phyloP scores from a whole-genome alignment of 2,888 invertebrate species.

The Drosophila heteroneura region DNA sequence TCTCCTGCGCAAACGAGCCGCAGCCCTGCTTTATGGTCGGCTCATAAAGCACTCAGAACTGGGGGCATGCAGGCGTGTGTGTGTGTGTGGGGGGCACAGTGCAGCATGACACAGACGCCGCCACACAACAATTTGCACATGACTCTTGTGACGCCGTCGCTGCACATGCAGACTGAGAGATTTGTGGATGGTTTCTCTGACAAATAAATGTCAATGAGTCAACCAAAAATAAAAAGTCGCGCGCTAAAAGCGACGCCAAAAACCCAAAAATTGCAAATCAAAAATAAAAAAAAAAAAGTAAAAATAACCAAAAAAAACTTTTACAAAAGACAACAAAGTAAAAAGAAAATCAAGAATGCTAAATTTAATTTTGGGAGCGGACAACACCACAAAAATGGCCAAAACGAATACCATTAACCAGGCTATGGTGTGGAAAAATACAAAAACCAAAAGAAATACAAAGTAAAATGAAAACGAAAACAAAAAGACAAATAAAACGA shows the following conservation, averaged over 20 bases:
- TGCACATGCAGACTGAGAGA: constrained; percentile 6
- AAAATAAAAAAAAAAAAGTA: constrained; percentile 3
- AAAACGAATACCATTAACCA: constrained; percentile 45
- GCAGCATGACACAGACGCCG: constrained; percentile 37
- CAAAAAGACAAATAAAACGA: constrained; percentile 53
- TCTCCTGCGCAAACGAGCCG: constrained; percentile 33
- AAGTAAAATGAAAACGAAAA: constrained; percentile 5
- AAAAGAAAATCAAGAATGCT: constrained; percentile 34
- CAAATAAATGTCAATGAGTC: constrained; percentile 67
- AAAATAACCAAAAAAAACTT: constrained; percentile 11
- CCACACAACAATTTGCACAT: constrained; percentile 41
- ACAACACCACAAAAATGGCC: constrained; percentile 23
- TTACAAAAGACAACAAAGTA: constrained; percentile 7
- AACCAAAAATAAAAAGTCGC: constrained; percentile 47
- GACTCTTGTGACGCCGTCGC: constrained; percentile 38
- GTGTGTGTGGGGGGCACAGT: constrained; percentile 1
- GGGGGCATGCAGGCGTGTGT: background rate
- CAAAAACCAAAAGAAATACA: constrained; percentile 30
- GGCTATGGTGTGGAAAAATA: constrained; percentile 55
- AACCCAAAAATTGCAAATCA: constrained; percentile 17
- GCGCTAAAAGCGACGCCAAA: constrained; percentile 49
- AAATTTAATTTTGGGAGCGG: constrained; percentile 48
- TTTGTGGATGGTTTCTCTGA: constrained; percentile 9
- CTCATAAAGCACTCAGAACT: constrained; percentile 41
- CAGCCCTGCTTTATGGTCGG: constrained; percentile 21